These are phyloP conservation scores for Phodopus roborovskii DNA, from an alignment of 2,113 vertebrate species.

Conservation along the genomic window DNA sequence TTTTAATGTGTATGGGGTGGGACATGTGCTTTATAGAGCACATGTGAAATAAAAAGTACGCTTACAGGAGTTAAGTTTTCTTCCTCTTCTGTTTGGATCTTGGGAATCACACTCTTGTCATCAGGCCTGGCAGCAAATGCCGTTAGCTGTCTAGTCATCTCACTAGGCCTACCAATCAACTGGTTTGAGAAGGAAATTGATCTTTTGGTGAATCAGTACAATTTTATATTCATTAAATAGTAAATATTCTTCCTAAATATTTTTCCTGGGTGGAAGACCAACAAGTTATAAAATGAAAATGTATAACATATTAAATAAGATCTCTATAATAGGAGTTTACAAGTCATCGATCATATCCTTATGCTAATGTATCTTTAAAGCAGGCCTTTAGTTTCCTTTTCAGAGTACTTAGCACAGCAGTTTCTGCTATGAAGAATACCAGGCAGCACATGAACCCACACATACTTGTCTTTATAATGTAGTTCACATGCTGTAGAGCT, in stretches of 20 bases:
- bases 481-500: not conserved
- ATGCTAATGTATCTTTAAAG: not conserved
- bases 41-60: not conserved
- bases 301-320: not conserved
- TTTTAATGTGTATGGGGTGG: not conserved
- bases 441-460: not conserved
- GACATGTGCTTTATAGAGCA: not conserved
- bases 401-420: not conserved
- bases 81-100: not conserved
- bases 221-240: not conserved
- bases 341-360: not conserved
- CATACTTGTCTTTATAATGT: no score
- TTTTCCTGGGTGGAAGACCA: not conserved
- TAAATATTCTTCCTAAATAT: not conserved
- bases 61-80: no score
- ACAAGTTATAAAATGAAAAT: constrained; percentile 35
- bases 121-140: not conserved
- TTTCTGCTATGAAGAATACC: not conserved
- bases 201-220: constrained; percentile 38
- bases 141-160: not conserved
- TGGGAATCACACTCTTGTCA: not conserved
- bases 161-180: not conserved
- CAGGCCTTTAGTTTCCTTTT: not conserved
- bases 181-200: not conserved
- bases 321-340: not conserved